Base-by-base conservation (phyloP, 1,140 invertebrate species). In the Belonocnema kinseyi region DNA sequence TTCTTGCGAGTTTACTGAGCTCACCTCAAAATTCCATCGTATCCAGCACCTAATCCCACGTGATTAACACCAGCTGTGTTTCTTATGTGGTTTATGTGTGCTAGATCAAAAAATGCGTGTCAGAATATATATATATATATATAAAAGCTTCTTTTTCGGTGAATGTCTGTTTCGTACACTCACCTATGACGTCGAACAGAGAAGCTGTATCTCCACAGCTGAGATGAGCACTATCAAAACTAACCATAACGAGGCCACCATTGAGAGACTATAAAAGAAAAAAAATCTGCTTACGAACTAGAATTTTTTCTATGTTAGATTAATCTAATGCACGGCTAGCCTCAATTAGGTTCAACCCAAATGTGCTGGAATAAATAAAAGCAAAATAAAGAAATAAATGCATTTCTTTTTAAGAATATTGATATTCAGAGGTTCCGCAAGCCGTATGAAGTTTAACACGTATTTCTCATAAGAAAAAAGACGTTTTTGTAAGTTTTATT, bases 211-310 rank as follows among this genome's bases (percentile, higher is more conserved):
- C 87, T 77, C 89, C 82, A 84, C 93, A 94, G 81, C 92, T 94
- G 74, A 94, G 91, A 87, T 93, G 94, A 52, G 90, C 84, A 79
- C 90, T 92, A 85, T 96, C 97, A 87, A 97, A 97, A 88, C 96
- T 97, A 46, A 98, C 94, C 97, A 98, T 98, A 2, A 97, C 95
- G n/a, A 98, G 93, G 21, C 97, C 96, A 13, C 95, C 94, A 88
- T 97, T 97, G 66, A 93, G 92, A 77, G 95, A 89, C 90, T 92
- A 73, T 54, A 85, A 86, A 61, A 73, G 14, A 77, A 71, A 12
- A 77, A 51, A 26, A 26, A 2, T 61, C 46, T 13, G 12, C 7
- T 10, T n/a, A 50, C 7, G 12, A n/a, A 50, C 14, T 17, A 51
- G 73, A 70, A 74, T 50, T 74, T 76, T 26, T 21, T 66, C 19